These are phyloP conservation scores for Uloborus plumipes DNA, from an alignment of 2,888 invertebrate species.

Conservation along the genomic window DNA sequence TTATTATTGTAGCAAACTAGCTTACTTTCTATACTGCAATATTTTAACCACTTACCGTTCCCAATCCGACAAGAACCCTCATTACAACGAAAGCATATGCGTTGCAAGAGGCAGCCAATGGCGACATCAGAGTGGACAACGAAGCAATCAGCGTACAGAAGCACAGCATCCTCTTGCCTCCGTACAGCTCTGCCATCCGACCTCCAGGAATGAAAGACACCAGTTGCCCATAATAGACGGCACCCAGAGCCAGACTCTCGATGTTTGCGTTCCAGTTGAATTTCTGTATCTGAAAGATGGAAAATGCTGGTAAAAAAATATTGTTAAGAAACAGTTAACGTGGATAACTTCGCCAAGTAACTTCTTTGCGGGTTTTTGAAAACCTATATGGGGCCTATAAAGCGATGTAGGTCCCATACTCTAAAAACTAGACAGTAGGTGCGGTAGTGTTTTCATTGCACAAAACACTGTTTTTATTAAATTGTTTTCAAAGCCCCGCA, in stretches of 20 bases:
- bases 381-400: too few relatives aligned
- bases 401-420: too few relatives aligned
- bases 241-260: constrained; percentile 33
- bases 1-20: too few relatives aligned
- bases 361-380: too few relatives aligned
- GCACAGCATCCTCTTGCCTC: constrained; percentile 42
- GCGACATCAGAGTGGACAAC: constrained; percentile 29
- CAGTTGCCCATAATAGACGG: constrained; percentile 50
- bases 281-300: neutral
- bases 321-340: neutral
- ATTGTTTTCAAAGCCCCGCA: too few relatives aligned
- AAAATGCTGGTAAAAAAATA: neutral
- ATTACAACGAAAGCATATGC: constrained; percentile 25
- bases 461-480: too few relatives aligned
- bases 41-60: constrained; percentile 32
- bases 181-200: constrained; percentile 51
- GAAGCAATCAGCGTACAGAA: constrained; percentile 32
- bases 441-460: neutral
- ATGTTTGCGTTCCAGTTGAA: constrained; percentile 29
- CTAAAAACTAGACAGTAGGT: neutral
- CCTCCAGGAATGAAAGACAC: constrained; percentile 52
- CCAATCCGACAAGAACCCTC: constrained; percentile 35
- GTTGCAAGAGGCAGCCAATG: constrained; percentile 30
- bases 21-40: too few relatives aligned
- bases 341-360: neutral